Evolutionary conservation across 1,140 invertebrate genomes (phyloP).

Genomic region (Penaeus vannamei): DNA sequence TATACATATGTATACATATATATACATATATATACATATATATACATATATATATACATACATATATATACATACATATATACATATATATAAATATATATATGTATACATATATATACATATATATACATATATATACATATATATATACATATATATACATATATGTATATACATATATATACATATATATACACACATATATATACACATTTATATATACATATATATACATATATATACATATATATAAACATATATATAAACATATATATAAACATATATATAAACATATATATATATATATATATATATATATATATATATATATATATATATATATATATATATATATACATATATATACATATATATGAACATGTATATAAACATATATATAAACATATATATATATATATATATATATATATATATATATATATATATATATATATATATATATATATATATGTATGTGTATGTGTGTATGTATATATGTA

Average conservation of each 20-base stretch:
- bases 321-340: slow-evolving; percentile 42
- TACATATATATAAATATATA: slow-evolving; percentile 7
- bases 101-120: slow-evolving; percentile 6
- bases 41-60: background rate
- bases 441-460: too few relatives aligned
- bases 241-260: slow-evolving; percentile 9
- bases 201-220: background rate
- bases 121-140: slow-evolving; percentile 5
- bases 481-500: background rate
- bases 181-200: background rate
- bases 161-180: background rate
- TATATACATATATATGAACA: too few relatives aligned
- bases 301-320: slow-evolving; percentile 29
- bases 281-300: background rate
- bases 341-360: too few relatives aligned
- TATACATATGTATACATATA: too few relatives aligned
- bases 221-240: slow-evolving; percentile 20
- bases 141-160: slow-evolving; percentile 11
- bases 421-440: too few relatives aligned
- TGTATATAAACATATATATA: too few relatives aligned
- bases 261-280: too few relatives aligned
- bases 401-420: background rate
- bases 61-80: slow-evolving; percentile 7
- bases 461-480: background rate
- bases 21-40: too few relatives aligned